These are phyloP conservation scores for Amphipyra tragopoginis DNA, from an alignment of 2,888 invertebrate species.

Conservation along the genomic window DNA sequence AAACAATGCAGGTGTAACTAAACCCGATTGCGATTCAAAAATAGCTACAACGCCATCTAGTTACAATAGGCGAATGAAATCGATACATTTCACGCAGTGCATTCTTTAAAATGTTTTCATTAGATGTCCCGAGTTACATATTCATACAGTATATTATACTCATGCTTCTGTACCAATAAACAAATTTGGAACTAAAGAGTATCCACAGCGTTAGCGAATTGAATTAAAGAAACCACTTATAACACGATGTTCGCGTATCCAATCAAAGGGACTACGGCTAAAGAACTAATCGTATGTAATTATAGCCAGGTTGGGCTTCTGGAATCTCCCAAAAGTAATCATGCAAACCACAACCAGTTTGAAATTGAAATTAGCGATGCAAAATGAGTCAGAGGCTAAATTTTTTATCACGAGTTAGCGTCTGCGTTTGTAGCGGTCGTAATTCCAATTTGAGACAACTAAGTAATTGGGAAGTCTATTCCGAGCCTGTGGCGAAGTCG, in stretches of 20 bases:
- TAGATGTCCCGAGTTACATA: too few species aligned
- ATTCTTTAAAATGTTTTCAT: too few species aligned
- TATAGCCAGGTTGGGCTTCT: constrained; percentile 20
- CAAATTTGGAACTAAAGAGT: constrained; percentile 24
- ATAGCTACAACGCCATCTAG: too few species aligned
- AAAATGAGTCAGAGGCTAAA: constrained; percentile 40
- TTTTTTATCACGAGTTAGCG: constrained; percentile 41
- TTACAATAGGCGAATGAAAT: too few species aligned
- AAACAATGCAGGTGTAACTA: too few species aligned
- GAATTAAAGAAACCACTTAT: constrained; percentile 6
- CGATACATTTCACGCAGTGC: too few species aligned
- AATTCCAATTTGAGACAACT: constrained; percentile 46
- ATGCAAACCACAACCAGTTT: constrained; percentile 42
- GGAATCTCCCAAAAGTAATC: constrained; percentile 38
- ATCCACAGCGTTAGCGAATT: not conserved
- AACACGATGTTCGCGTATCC: constrained; percentile 1
- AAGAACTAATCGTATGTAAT: constrained; percentile 20
- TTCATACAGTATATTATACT: too few species aligned
- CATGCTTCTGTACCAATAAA: constrained; percentile 26
- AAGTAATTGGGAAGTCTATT: constrained; percentile 55
- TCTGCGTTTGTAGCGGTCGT: constrained; percentile 31
- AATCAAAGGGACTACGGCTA: constrained; percentile 16
- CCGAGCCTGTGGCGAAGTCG: constrained; percentile 44
- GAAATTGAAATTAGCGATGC: constrained; percentile 28
- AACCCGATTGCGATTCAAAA: too few species aligned